These are phyloP conservation scores for Drosophila azteca DNA, from an alignment of 1,140 invertebrate species.

Conservation along the genomic window DNA sequence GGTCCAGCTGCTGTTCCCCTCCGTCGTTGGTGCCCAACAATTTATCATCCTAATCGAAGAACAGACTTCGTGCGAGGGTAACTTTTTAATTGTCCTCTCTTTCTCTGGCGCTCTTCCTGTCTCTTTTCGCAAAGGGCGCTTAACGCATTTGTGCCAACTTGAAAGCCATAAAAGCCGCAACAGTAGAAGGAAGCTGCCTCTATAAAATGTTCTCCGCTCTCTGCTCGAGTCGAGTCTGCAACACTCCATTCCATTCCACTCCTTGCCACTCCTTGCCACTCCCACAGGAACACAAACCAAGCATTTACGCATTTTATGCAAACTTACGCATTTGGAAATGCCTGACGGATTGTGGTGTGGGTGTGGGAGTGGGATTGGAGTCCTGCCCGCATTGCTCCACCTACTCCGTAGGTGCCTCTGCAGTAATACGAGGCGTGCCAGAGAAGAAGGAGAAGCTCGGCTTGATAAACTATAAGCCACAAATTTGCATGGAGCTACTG, in stretches of 20 bases:
- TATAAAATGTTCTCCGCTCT: no score
- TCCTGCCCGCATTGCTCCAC: neutral
- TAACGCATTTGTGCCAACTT: constrained; percentile 50
- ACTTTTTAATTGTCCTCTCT: constrained; percentile 32
- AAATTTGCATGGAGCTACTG: constrained; percentile 73
- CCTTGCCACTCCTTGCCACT: neutral
- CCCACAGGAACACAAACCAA: constrained; percentile 16
- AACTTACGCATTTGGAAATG: constrained; percentile 71
- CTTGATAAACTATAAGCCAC: constrained; percentile 80
- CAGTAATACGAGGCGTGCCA: constrained; percentile 21
- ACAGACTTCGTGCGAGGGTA: constrained; percentile 28
- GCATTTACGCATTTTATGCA: constrained; percentile 68
- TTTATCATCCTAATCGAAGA: constrained; percentile 42
- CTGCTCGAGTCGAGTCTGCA: neutral
- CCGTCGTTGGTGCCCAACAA: constrained; percentile 2
- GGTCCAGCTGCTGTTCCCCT: no score
- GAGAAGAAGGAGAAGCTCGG: constrained; percentile 33
- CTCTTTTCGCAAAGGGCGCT: neutral
- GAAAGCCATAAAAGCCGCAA: constrained; percentile 58
- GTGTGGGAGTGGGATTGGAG: no score
- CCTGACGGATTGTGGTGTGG: constrained; percentile 33
- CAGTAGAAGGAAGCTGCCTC: constrained; percentile 52
- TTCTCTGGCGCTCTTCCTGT: neutral
- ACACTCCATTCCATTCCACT: neutral
- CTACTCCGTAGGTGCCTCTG: constrained; percentile 1